phyloP scores from a whole-genome alignment of 2,797 vertebrate species.

The Sardinella longiceps region DNA sequence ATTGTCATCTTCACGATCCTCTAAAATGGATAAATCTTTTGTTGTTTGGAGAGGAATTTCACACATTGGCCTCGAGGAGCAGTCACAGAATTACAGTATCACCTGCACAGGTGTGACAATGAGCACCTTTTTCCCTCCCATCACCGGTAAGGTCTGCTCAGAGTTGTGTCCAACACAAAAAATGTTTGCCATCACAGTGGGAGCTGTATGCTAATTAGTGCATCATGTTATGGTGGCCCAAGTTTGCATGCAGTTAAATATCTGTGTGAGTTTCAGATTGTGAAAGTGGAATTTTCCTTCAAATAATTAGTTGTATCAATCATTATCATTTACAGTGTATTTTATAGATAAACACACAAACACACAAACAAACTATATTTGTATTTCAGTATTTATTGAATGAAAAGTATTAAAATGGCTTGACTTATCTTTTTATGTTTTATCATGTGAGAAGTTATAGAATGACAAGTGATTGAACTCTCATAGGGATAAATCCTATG shows the following conservation, averaged over 20 bases:
- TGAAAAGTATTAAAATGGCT: constrained; percentile 46
- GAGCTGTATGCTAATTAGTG: constrained; percentile 16
- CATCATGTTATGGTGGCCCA: constrained; percentile 34
- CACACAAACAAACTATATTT: constrained; percentile 51
- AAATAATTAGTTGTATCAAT: constrained; percentile 54
- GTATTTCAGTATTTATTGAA: constrained; percentile 55
- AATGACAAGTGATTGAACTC: constrained; percentile 54
- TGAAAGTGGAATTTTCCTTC: constrained; percentile 64
- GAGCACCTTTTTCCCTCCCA: background rate
- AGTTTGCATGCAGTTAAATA: constrained; percentile 74
- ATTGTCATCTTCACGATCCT: background rate
- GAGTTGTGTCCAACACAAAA: constrained; percentile 48
- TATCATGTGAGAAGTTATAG: constrained; percentile 63
- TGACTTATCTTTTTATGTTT: constrained; percentile 68
- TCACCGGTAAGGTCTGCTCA: background rate
- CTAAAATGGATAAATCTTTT: background rate
- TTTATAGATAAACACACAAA: constrained; percentile 33
- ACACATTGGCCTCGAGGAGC: background rate
- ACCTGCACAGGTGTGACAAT: background rate
- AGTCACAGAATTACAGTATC: background rate
- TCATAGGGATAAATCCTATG: constrained; percentile 57
- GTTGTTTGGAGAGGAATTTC: background rate
- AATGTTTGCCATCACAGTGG: background rate
- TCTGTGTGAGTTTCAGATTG: constrained; percentile 72
- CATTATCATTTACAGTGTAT: constrained; percentile 48